A percentile compares a stretch with the other conserved stretches of the same genome.
These are phyloP conservation scores for Acrossocheilus wenchowensis DNA, from an alignment of 2,797 vertebrate species.

Conservation along the genomic window DNA sequence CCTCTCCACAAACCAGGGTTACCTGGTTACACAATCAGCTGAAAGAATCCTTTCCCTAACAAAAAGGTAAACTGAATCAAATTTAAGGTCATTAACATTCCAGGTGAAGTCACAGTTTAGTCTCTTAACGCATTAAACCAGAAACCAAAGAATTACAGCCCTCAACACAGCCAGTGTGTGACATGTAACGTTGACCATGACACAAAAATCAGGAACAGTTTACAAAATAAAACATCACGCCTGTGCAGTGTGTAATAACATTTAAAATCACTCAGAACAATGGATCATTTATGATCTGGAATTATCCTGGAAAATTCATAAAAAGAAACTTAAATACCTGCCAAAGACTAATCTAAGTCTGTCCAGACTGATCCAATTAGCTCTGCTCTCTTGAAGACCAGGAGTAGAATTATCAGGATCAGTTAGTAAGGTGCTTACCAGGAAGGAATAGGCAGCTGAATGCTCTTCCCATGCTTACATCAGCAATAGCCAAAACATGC, in stretches of 20 bases:
- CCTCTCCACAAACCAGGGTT: neutral
- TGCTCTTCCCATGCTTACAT: constrained; percentile 12
- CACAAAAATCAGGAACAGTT: neutral
- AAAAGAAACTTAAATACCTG: constrained; percentile 16
- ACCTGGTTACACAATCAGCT: constrained; percentile 6
- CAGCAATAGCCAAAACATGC: constrained; percentile 8
- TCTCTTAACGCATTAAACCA: neutral
- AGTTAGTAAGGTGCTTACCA: neutral
- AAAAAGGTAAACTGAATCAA: neutral
- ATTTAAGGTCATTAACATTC: constrained; percentile 4
- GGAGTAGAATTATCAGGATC: constrained; percentile 27
- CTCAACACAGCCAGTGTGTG: neutral
- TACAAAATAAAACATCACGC: neutral
- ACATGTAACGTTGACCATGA: neutral
- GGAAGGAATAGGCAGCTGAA: constrained; percentile 16
- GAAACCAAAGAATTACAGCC: neutral
- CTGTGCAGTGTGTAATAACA: neutral
- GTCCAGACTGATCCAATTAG: constrained; percentile 27
- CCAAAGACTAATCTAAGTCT: constrained; percentile 34
- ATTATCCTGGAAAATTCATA: neutral
- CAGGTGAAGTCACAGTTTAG: neutral
- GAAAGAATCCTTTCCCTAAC: neutral
- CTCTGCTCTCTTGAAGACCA: neutral
- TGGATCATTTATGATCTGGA: neutral
- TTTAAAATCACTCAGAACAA: neutral